Evolutionary conservation across 2,113 vertebrate genomes (phyloP), one percentile per base, ranked within the genome.

Genomic region (Hoplias malabaricus): DNA sequence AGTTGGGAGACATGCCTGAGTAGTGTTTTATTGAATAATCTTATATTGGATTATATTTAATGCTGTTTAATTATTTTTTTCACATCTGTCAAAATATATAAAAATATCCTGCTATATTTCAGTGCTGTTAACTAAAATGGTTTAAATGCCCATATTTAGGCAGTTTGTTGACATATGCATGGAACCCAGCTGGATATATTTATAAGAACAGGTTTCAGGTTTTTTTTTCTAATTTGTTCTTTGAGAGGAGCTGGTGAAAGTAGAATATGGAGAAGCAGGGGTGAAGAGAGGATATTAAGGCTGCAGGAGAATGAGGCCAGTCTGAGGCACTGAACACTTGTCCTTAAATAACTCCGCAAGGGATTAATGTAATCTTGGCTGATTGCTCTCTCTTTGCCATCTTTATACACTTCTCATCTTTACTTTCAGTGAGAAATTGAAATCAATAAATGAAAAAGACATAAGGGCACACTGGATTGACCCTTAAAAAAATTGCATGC

Each of bases 321-420:
- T 53, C 48, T 0, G 21, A 59, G 19, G 13, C 25, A 27, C 33
- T 27, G 73, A 31, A 57, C 34, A 74, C 54, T 25, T n/a, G 50
- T 42, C 69, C 33, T 12, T 38, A 48, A n/a, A 53, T 36, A 42
- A 42, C 50, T 29, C 31, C 8, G 50, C 0, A 10, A 53, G 48
- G 48, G 66, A 78, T 78, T 70, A 48, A 42, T 48, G 66, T 78
- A 61, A 78, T 78, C 75, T n/a, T 42, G 68, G 25, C 66, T 61
- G 65, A 57, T 42, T 69, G 38, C 66, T 68, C 25, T 46, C 34
- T 12, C 11, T 38, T 31, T 7, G 7, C 27, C 25, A 9, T n/a
- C n/a, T 31, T 12, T 53, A 46, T 27, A 2, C 59, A 25, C 9
- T 61, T 25, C 36, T 42, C 33, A 54, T 40, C 29, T 10, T 12